These are phyloP conservation scores for Coenonympha arcania DNA, from an alignment of 2,888 invertebrate genomes.

Conservation along the genomic window DNA sequence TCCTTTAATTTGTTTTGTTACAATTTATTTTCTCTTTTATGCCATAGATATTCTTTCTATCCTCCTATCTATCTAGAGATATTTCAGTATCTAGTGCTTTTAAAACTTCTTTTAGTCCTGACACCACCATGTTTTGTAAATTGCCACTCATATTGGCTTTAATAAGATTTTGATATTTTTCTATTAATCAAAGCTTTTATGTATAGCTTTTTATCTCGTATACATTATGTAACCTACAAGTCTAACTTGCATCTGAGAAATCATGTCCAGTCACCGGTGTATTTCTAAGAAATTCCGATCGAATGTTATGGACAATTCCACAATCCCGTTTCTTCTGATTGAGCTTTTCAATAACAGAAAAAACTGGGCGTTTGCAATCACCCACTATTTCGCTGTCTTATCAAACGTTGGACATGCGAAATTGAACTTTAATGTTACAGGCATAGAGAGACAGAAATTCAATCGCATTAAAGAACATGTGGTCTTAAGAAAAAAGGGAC, in stretches of 20 bases:
- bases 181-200: too few species aligned
- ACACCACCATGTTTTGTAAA: too few species aligned
- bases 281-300: slow-evolving; percentile 6
- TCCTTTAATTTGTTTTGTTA: too few species aligned
- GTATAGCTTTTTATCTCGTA: neutral
- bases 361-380: slow-evolving; percentile 27
- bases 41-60: too few species aligned
- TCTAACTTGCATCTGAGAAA: neutral
- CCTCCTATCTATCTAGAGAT: too few species aligned
- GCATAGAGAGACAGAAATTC: slow-evolving; percentile 26
- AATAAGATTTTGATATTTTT: too few species aligned
- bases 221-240: neutral
- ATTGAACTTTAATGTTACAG: slow-evolving; percentile 30
- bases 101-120: too few species aligned
- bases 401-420: slow-evolving; percentile 17
- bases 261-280: neutral
- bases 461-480: slow-evolving; percentile 29
- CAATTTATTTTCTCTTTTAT: too few species aligned
- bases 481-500: slow-evolving; percentile 56
- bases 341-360: slow-evolving; percentile 27
- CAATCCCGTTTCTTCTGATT: slow-evolving; percentile 22
- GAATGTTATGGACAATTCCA: slow-evolving; percentile 12
- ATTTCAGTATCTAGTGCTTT: too few species aligned
- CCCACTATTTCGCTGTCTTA: slow-evolving; percentile 20
- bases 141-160: too few species aligned